These are phyloP conservation scores for Ophraella communa DNA, from an alignment of 2,888 invertebrate genomes.

Conservation along the genomic window DNA sequence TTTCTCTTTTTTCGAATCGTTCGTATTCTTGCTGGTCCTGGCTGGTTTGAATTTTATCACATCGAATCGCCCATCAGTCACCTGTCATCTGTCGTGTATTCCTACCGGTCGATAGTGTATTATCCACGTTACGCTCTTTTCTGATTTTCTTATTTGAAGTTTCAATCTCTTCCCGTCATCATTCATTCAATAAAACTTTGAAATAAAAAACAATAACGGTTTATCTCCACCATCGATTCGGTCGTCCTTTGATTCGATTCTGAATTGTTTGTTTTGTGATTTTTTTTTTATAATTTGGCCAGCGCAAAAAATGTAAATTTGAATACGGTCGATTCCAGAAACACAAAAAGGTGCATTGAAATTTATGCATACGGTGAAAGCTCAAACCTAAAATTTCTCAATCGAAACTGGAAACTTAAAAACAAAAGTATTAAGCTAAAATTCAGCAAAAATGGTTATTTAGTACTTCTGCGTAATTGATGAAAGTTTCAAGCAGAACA, in stretches of 20 bases:
- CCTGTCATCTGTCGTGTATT: conserved; percentile 37
- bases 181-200: conserved; percentile 34
- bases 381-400: no score
- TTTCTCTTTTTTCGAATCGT: neutral
- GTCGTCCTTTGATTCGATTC: neutral
- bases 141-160: neutral
- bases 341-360: no score
- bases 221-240: conserved; percentile 24
- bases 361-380: no score
- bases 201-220: conserved; percentile 34
- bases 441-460: no score
- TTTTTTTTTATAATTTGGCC: no score
- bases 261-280: neutral
- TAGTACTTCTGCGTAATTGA: no score
- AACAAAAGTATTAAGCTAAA: no score
- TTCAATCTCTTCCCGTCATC: conserved; percentile 25
- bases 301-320: no score
- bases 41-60: conserved; percentile 10
- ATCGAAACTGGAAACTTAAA: no score
- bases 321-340: neutral
- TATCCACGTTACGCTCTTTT: conserved; percentile 8
- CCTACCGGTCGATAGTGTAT: conserved; percentile 15
- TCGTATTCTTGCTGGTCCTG: neutral
- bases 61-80: conserved; percentile 34
- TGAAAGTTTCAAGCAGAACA: no score